Evolutionary conservation across 37 sponge, comb jelly and placozoan species (phyloP), one percentile per base, ranked within the genome.

Genomic region (Halisarca cf. caerulea): DNA sequence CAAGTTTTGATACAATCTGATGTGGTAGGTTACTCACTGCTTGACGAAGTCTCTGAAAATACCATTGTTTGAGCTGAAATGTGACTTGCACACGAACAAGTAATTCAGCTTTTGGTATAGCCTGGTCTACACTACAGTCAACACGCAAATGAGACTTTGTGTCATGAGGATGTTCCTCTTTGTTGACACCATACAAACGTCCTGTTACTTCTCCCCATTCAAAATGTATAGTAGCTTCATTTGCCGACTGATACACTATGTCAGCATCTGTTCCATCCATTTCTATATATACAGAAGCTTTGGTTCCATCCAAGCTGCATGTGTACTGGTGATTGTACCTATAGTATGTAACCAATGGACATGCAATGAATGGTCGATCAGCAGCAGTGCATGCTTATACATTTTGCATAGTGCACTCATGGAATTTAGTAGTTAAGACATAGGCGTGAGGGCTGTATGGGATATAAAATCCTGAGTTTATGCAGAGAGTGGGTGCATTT

Each of bases 21-120:
- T 36, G 30, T 47, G 82, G 42, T 36, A 93, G 66, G 23, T 23
- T 32, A 35, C 68, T 66, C 1, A 93, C 45, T 0, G 87, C 79
- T 44, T 61, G 27, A 25, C 85, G 86, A 34, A 93, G 82, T 42
- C 62, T 42, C 32, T 90, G 59, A 78, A 93, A 93, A 58, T 83
- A 93, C 14, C 37, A 59, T 69, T 87, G 87, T 61, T 93, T 93
- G 15, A 93, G 75, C 33, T 75, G 60, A 87, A 87, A 93, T 59
- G 80, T 57, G 0, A 82, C 85, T 27, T 27, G 57, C 1, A 81
- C 62, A 54, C 33, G 5, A 32, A 32, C 17, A 34, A 34, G 32
- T 34, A 32, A 32, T 1, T 32, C 7, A 27, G 69, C 30, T 34
- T 28, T 28, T 1, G 28, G n/a, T 34, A 3, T 17, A 32, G 15